Base-by-base conservation (phyloP, 2,113 vertebrate species). In the Neolamprologus kungweensis region DNA sequence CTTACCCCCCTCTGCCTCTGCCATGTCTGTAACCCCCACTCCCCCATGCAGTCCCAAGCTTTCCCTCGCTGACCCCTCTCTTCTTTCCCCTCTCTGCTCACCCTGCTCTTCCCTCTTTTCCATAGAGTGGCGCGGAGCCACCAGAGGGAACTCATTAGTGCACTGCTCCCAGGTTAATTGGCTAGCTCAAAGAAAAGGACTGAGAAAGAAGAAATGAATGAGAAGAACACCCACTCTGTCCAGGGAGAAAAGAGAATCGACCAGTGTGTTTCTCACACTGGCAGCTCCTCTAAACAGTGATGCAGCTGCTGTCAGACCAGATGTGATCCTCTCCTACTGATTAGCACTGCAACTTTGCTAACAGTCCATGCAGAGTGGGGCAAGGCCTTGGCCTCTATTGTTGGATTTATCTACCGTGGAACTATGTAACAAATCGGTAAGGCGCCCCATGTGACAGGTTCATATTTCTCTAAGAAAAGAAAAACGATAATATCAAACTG, bases 91-190 rank as follows among this genome's bases (percentile, higher is more conserved):
- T 86, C 88, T 87, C 83, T 17, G 42, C 89, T 91, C 91, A 80
- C 91, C 90, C 90, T 84, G 87, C 88, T 91, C 90, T 87, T 92
- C 84, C 88, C 92, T 93, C 87, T 89, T 78, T 88, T 86, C 90
- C 95, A 93, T 94, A 96, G 95, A 97, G 93, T 88, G 42, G 81
- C 26, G 80, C 92, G 55, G 93, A 95, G 95, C 96, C 96, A 96
- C 96, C 93, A 96, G 96, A 97, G 96, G 95, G 96, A 97, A 96
- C 96, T 97, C 97, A 97, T 97, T 97, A 97, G 95, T 95, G 91
- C 94, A 90, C 95, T 96, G 95, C 96, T 96, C 94, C 96, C 95
- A 96, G 96, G 96, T 97, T 97, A 97, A 97, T 97, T 96, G 95
- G 95, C 95, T 96, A 80, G 94, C 95, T 95, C 90, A 91, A 94